phyloP scores from a whole-genome alignment of 2,888 invertebrate genomes.

The Periphyllus acericola region DNA sequence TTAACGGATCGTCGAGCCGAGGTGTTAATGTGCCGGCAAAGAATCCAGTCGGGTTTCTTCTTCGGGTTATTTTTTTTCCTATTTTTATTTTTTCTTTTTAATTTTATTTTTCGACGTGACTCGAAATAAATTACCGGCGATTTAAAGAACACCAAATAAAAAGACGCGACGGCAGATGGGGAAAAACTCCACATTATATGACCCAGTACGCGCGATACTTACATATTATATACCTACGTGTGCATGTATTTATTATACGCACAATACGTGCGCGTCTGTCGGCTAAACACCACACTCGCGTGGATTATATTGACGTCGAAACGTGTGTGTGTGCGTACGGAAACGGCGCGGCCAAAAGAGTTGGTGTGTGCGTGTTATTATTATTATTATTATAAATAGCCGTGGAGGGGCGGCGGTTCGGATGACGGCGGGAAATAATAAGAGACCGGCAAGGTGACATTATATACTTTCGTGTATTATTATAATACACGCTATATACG shows the following conservation, averaged over 20 bases:
- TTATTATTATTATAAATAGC: background rate
- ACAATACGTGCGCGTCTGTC: background rate
- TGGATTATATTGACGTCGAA: background rate
- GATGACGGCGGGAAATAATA: background rate
- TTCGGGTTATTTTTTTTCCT: conserved; percentile 32
- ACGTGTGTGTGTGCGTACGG: background rate
- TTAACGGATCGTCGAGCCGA: conserved; percentile 62
- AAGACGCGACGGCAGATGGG: conserved; percentile 28
- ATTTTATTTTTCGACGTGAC: conserved; percentile 43
- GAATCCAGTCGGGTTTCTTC: conserved; percentile 58
- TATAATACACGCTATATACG: background rate
- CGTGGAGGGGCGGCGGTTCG: background rate
- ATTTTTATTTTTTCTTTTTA: background rate
- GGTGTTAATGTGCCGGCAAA: conserved; percentile 62
- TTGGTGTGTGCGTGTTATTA: background rate
- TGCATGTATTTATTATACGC: background rate
- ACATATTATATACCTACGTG: background rate
- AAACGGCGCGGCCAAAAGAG: background rate
- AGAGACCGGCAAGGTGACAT: background rate
- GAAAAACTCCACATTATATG: conserved; percentile 32
- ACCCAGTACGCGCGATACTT: conserved; percentile 7
- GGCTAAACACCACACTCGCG: background rate
- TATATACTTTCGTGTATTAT: background rate
- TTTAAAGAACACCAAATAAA: conserved; percentile 35
- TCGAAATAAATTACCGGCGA: conserved; percentile 56